Base-by-base conservation (phyloP, 2,113 vertebrate species). In the Formicarius rufipectus region DNA sequence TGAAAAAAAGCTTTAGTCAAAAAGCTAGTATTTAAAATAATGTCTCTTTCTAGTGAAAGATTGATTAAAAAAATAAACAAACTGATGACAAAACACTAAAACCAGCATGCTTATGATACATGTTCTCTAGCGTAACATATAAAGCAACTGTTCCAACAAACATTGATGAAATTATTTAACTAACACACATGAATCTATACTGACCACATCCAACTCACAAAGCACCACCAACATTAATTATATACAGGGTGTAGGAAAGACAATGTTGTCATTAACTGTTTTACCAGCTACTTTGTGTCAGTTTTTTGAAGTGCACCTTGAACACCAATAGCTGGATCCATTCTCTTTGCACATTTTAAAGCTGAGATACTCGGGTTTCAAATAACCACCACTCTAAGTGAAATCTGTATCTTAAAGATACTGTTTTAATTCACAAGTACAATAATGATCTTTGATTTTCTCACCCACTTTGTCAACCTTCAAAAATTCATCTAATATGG, bases 71-170 rank as follows among this genome's bases (percentile, higher is more conserved):
- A 96, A 93, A 84, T 24, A 39, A 91, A 59, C 75, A 93, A 96
- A 96, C 78, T 96, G 92, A 96, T 22, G 83, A 98, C 98, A 97
- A 77, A 96, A 98, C 97, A 98, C 84, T 97, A 89, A 98, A 94
- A 96, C 96, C 98, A 96, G 97, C 94, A 97, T 97, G 96, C 96
- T 93, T 84, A 84, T 93, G 96, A 90, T 94, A 97, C 95, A 96
- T 77, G 95, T 96, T 60, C 56, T 96, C 64, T 92, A 58, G 90
- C 4, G 2, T 79, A 90, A 97, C 96, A 97, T 23, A 35, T 80
- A 97, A 95, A 97, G 96, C 96, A 98, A 94, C 91, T 64, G 75
- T 94, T 94, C 62, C 96, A 97, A 97, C 94, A 93, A 95, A 97
- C 97, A 96, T 20, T 37, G 89, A 96, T 90, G 91, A 96, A 93